Evolutionary conservation across 2,888 invertebrate genomes (phyloP), one percentile per base, ranked within the genome.

Genomic region (Anaspis maculata): DNA sequence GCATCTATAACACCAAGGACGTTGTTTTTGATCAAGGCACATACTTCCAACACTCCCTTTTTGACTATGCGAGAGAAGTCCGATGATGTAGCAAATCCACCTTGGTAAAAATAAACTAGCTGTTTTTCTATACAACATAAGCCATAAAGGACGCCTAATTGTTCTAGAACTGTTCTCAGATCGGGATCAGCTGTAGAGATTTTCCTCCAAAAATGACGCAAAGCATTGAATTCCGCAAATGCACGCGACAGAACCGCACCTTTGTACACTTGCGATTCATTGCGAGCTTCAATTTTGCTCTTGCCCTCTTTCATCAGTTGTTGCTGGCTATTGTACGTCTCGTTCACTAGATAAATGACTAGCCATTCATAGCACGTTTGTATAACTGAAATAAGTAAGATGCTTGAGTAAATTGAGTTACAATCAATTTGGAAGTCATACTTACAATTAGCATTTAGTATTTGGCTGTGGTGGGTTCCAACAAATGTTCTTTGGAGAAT

Each of bases 1-100:
- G 83, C 83, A 61, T 95, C 94, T 2, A 82, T 85, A 2, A 92
- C 73, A 2, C 78, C 67, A 1, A 92, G 77, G 1, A 83, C 73
- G 22, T 89, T 83, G 6, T 75, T 70, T 63, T 84, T 85, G n/a
- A 91, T 52, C 10, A 72, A 70, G 0, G 57, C 60, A 57, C 90
- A 91, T 41, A 83, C 63, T 28, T 73, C 68, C 44, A 88, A 57
- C 12, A 90, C 72, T 1, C 77, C 76, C 12, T 75, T 72, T 26
- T 84, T 73, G 14, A 91, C 64, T 27, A 79, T 54, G 27, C 72
- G 62, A 0, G 79, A 74, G 46, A 81, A 70, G 15, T 34, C 29
- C 2, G 59, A 44, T 3, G 50, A 51, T n/a, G 16, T 45, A 3
- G 59, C 50, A 31, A 48, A 64, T n/a, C 53, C 52, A 2, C 78